Evolutionary conservation across 2,113 vertebrate species (phyloP).

Genomic region (Aix galericulata): DNA sequence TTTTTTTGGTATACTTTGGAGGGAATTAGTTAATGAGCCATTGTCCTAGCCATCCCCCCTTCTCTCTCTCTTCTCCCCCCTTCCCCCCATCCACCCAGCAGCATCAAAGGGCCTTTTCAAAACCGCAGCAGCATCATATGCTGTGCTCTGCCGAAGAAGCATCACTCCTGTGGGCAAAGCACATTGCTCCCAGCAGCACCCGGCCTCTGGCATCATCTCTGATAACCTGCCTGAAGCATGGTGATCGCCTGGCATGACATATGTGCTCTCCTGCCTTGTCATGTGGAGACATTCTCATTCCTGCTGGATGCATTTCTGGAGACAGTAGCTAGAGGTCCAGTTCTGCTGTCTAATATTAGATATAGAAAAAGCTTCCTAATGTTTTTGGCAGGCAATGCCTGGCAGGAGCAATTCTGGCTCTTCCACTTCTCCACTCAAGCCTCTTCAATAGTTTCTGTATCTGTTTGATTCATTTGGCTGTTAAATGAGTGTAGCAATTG

Average conservation of each 20-base stretch:
- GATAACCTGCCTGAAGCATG: conserved; percentile 66
- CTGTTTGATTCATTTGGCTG: conserved; percentile 72
- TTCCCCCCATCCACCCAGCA: background rate
- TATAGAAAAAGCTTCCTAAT: conserved; percentile 72
- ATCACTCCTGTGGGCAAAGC: background rate
- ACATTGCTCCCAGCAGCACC: background rate
- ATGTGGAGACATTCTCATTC: conserved; percentile 58
- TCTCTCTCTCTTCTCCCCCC: too few species aligned
- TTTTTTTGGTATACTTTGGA: conserved; percentile 57
- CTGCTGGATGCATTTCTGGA: conserved; percentile 71
- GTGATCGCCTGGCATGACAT: conserved; percentile 66
- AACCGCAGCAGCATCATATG: background rate
- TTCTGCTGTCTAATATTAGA: conserved; percentile 80
- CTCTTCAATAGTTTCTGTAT: conserved; percentile 70
- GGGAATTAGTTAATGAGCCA: conserved; percentile 55
- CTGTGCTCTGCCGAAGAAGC: conserved; percentile 3
- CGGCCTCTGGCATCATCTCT: conserved; percentile 64
- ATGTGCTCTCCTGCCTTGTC: conserved; percentile 65
- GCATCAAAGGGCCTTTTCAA: conserved; percentile 20
- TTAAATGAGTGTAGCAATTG: conserved; percentile 56
- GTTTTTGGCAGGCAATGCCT: conserved; percentile 73
- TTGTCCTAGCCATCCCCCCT: background rate
- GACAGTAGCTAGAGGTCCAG: conserved; percentile 78
- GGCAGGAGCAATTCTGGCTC: conserved; percentile 67
- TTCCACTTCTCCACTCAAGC: conserved; percentile 30